phyloP scores from a whole-genome alignment of 2,797 vertebrate species.

The Mormyrops boulengeri region DNA sequence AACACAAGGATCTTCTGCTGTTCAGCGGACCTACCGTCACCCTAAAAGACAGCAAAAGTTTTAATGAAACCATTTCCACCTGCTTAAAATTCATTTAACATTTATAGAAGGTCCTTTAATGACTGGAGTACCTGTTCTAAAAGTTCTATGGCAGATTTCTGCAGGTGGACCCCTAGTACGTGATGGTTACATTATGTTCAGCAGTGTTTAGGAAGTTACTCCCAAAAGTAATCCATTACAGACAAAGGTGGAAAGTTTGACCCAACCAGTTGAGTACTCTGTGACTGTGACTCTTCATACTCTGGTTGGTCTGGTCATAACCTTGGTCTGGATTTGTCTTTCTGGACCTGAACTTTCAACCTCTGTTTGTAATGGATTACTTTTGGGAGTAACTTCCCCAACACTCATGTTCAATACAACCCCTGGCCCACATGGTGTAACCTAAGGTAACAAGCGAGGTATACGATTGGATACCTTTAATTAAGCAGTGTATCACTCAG shows the following conservation, averaged over 20 bases:
- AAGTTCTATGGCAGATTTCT: background rate
- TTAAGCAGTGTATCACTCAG: background rate
- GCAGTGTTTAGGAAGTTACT: background rate
- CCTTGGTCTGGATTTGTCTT: background rate
- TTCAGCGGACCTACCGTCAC: background rate
- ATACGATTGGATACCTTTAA: background rate
- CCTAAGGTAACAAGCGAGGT: background rate
- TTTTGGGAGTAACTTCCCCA: background rate
- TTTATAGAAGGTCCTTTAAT: background rate
- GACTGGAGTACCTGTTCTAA: background rate
- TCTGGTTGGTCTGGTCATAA: background rate
- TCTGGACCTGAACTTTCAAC: background rate
- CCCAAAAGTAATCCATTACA: background rate
- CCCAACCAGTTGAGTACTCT: background rate
- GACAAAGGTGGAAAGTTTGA: background rate
- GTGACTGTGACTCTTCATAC: background rate
- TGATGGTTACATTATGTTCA: background rate
- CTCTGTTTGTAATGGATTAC: background rate
- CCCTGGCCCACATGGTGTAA: background rate
- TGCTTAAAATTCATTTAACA: background rate
- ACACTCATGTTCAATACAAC: background rate
- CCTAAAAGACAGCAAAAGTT: background rate
- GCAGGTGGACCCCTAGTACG: background rate
- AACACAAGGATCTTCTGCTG: background rate
- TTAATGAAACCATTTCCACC: background rate